Evolutionary conservation across 53 echinoderm and acorn worm species (phyloP).

Genomic region (Holothuria leucospilota): DNA sequence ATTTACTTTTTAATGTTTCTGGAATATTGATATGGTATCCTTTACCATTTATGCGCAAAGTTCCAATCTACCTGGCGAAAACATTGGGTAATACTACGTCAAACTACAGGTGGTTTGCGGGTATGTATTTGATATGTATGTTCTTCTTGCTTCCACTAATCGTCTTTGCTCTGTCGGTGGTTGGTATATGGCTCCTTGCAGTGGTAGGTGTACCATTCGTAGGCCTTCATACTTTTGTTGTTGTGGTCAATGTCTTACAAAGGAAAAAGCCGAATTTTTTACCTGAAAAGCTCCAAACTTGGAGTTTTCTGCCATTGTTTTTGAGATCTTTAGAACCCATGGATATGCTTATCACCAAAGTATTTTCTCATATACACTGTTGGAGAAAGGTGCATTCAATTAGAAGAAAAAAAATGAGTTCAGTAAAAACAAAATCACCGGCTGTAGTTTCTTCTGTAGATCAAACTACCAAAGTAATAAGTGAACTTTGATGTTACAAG

Average conservation of each 20-base stretch:
- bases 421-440: too few species aligned
- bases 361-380: constrained; percentile 12
- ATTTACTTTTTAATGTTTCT: constrained; percentile 92
- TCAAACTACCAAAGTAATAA: too few species aligned
- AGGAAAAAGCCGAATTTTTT: constrained; percentile 70
- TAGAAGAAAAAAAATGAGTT: too few species aligned
- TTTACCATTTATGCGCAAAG: constrained; percentile 77
- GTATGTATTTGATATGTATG: constrained; percentile 87
- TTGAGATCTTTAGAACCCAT: constrained; percentile 85
- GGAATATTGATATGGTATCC: constrained; percentile 95
- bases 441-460: too few species aligned
- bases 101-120: constrained; percentile 93
- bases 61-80: constrained; percentile 89
- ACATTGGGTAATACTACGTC: constrained; percentile 94
- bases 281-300: constrained; percentile 75
- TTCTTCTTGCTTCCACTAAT: constrained; percentile 86
- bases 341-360: constrained; percentile 73
- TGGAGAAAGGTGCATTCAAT: too few species aligned
- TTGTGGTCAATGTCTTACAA: constrained; percentile 83
- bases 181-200: constrained; percentile 76
- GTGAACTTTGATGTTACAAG: too few species aligned
- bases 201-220: constrained; percentile 74
- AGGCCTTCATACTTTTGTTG: constrained; percentile 46
- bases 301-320: constrained; percentile 78
- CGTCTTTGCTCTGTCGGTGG: constrained; percentile 83